Evolutionary conservation across 2,113 vertebrate species (phyloP).

Genomic region (Arothron firmamentum): DNA sequence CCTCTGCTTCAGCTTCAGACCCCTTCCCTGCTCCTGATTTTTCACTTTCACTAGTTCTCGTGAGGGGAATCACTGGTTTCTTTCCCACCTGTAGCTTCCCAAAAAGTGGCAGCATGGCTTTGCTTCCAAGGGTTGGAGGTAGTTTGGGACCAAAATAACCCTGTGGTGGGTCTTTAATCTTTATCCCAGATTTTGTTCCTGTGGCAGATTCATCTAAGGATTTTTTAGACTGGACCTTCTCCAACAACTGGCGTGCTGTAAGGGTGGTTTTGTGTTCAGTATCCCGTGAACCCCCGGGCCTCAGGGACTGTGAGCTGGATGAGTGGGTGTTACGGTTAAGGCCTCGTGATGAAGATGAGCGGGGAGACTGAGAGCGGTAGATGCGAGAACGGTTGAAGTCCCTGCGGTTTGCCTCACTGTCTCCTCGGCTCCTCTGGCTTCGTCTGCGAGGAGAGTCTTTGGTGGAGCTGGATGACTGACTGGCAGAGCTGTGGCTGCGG

Average conservation of each 20-base stretch:
- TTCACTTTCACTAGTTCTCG: constrained; percentile 76
- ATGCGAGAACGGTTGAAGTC: constrained; percentile 93
- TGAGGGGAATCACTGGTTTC: constrained; percentile 78
- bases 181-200: constrained; percentile 82
- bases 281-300: constrained; percentile 68
- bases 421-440: constrained; percentile 55
- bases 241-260: constrained; percentile 89
- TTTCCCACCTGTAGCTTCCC: constrained; percentile 88
- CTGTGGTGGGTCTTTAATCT: constrained; percentile 95
- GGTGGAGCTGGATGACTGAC: constrained; percentile 74
- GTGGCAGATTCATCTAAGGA: constrained; percentile 72
- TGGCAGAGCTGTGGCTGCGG: constrained; percentile 87
- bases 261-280: constrained; percentile 84
- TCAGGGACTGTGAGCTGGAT: constrained; percentile 57
- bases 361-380: constrained; percentile 94
- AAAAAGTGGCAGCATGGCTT: constrained; percentile 89
- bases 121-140: constrained; percentile 87
- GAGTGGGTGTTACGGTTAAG: constrained; percentile 73
- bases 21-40: constrained; percentile 69
- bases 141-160: constrained; percentile 97
- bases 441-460: constrained; percentile 83
- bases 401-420: constrained; percentile 78
- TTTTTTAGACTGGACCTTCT: constrained; percentile 90
- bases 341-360: constrained; percentile 72
- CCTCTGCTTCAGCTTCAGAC: constrained; percentile 72